Conservation (phyloP, 2,797 vertebrate genomes). For the Schizopygopsis pylzovi region DNA sequence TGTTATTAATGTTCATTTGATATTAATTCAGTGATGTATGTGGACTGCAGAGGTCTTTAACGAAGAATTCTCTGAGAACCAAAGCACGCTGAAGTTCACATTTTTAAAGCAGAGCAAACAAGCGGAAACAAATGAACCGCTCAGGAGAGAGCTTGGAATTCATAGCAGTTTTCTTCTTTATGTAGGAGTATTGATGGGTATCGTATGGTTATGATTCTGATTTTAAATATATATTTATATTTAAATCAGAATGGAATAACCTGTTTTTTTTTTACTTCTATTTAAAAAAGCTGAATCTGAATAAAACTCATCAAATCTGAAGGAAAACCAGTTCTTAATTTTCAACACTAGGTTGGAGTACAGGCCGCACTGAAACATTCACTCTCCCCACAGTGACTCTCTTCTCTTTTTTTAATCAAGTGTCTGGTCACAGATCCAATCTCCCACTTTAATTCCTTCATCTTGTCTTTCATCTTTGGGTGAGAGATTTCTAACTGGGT, state of each 20-base stretch:
- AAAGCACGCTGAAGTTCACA: not conserved
- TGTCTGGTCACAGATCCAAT: slow-evolving; percentile 39
- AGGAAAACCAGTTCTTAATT: not conserved
- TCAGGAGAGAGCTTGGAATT: slow-evolving; percentile 15
- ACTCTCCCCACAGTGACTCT: not conserved
- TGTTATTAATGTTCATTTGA: slow-evolving; percentile 37
- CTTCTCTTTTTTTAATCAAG: slow-evolving; percentile 4
- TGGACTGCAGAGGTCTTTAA: not conserved
- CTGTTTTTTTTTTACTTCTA: not conserved
- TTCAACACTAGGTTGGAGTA: not conserved
- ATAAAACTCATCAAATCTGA: not conserved
- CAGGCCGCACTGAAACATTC: not conserved
- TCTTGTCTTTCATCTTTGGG: slow-evolving; percentile 39
- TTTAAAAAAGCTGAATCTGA: not conserved
- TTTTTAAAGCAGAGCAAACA: not conserved
- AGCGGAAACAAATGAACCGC: not conserved
- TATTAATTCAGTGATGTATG: slow-evolving; percentile 34
- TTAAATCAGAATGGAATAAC: not conserved
- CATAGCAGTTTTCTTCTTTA: not conserved
- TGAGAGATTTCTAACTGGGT: slow-evolving; percentile 28
- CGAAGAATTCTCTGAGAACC: not conserved
- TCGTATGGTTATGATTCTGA: not conserved
- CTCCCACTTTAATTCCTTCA: slow-evolving; percentile 35
- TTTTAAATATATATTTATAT: not conserved
- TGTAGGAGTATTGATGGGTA: not conserved